Conservation (phyloP, 1,140 invertebrate genomes). For the Lasioglossum albipes region DNA sequence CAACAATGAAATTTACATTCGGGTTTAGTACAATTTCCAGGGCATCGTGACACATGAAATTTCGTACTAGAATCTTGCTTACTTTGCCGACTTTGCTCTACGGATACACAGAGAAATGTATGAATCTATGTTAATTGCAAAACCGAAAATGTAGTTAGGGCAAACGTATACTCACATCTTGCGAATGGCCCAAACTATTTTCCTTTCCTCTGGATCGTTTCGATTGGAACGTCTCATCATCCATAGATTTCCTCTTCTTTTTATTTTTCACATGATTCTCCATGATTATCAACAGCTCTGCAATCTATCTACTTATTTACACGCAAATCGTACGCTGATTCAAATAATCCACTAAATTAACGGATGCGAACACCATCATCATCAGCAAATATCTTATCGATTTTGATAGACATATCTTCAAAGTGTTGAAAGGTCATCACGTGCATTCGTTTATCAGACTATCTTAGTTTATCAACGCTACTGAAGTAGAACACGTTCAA, state of each 20-base stretch:
- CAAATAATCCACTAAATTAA: background rate
- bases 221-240: background rate
- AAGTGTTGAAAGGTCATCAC: background rate
- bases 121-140: background rate
- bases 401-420: background rate
- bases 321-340: background rate
- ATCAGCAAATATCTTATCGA: background rate
- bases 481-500: background rate
- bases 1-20: slow-evolving; percentile 93
- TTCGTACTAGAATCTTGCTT: slow-evolving; percentile 86
- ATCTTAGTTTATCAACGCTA: background rate
- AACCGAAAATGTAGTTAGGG: background rate
- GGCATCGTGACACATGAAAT: slow-evolving; percentile 96
- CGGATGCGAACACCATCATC: background rate
- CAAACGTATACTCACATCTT: slow-evolving; percentile 28
- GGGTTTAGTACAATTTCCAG: slow-evolving; percentile 86
- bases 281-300: slow-evolving; percentile 14
- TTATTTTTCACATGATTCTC: background rate
- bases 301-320: background rate
- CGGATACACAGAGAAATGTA: slow-evolving; percentile 25
- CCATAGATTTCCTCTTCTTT: background rate
- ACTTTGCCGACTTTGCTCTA: slow-evolving; percentile 86
- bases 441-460: background rate
- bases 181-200: background rate
- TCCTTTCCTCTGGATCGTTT: slow-evolving; percentile 16